Conservation (phyloP, 2,797 vertebrate genomes). For the Sebastes goodei region DNA sequence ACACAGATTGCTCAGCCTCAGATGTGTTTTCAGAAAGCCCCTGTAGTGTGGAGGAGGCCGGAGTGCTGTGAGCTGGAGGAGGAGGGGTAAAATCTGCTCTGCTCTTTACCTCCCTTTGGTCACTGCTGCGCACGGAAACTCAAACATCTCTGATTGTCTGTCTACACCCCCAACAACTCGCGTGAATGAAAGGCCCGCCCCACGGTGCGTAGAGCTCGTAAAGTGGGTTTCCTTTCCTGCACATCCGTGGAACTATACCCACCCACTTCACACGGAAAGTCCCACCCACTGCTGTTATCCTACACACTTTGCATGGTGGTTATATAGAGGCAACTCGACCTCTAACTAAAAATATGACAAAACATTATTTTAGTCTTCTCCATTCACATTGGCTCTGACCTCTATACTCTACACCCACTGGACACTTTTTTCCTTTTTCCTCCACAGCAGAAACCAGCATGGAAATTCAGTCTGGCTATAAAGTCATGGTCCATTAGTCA, state of each 20-base stretch:
- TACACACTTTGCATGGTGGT: background rate
- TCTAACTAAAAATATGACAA: background rate
- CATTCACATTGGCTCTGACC: background rate
- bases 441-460: background rate
- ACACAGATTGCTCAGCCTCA: constrained; percentile 7
- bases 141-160: constrained; percentile 79
- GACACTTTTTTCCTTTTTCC: background rate
- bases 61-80: constrained; percentile 49
- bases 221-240: constrained; percentile 32
- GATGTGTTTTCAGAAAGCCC: constrained; percentile 28
- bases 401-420: background rate
- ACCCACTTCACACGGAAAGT: constrained; percentile 38
- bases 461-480: background rate
- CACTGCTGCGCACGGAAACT: constrained; percentile 81
- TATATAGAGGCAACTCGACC: background rate
- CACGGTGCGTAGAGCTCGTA: constrained; percentile 59
- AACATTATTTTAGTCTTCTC: background rate
- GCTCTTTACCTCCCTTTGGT: constrained; percentile 76
- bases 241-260: constrained; percentile 16
- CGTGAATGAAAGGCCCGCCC: constrained; percentile 76
- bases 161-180: constrained; percentile 63
- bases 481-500: background rate
- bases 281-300: constrained; percentile 34
- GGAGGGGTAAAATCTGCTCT: constrained; percentile 66
- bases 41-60: constrained; percentile 42